Conservation (phyloP, 2,113 vertebrate genomes). For the Marmota monax region DNA sequence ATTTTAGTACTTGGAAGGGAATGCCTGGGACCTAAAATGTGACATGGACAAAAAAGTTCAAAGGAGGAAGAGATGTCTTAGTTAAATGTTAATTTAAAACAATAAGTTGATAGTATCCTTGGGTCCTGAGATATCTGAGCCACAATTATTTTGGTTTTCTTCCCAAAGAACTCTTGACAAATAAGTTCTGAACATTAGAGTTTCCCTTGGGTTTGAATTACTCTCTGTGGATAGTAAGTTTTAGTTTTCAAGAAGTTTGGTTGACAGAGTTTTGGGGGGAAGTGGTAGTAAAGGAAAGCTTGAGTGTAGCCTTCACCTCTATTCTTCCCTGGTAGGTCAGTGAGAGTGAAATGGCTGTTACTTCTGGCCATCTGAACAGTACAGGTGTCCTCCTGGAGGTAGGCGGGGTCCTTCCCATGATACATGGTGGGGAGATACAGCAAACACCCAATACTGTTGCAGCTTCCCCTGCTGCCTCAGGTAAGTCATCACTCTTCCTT, state of each 20-base stretch:
- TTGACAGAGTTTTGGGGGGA: constrained; percentile 71
- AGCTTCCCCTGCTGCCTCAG: constrained; percentile 93
- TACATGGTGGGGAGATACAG: constrained; percentile 94
- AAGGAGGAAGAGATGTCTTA: constrained; percentile 67
- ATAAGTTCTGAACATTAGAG: constrained; percentile 67
- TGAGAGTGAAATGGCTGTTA: constrained; percentile 89
- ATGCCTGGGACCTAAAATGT: constrained; percentile 80
- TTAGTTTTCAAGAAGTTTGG: constrained; percentile 68
- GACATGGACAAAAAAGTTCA: constrained; percentile 68
- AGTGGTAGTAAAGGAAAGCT: constrained; percentile 69
- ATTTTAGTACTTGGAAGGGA: constrained; percentile 82
- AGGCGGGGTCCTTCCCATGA: constrained; percentile 90
- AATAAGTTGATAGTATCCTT: constrained; percentile 61
- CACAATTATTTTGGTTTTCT: constrained; percentile 72
- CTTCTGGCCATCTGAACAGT: constrained; percentile 87
- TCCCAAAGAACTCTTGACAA: constrained; percentile 69
- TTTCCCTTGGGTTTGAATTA: constrained; percentile 68
- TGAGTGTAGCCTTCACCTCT: constrained; percentile 83
- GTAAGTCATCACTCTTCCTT: constrained; percentile 84
- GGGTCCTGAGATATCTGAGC: constrained; percentile 72
- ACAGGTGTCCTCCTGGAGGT: constrained; percentile 93
- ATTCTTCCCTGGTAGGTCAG: constrained; percentile 88
- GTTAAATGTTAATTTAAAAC: constrained; percentile 69
- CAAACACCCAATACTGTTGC: constrained; percentile 89
- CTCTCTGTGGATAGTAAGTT: constrained; percentile 69